Conservation (phyloP, 2,888 invertebrate species). For the Trichopoda pennipes region DNA sequence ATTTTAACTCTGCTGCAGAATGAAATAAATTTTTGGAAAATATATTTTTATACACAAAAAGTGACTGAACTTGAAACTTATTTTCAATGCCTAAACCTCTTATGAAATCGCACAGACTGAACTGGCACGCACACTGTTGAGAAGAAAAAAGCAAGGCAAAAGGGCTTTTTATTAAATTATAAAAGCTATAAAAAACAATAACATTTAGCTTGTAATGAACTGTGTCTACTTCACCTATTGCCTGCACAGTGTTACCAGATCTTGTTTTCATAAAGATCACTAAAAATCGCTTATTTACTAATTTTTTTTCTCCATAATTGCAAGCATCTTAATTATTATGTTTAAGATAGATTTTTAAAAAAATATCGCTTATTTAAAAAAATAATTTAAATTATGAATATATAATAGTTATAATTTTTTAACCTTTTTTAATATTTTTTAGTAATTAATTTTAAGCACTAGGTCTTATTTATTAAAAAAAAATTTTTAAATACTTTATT, state of each 20-base stretch:
- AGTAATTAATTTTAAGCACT: no score
- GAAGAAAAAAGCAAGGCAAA: constrained; percentile 34
- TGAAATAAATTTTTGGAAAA: constrained; percentile 20
- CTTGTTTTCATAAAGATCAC: neutral
- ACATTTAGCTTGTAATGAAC: constrained; percentile 49
- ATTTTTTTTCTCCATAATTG: no score
- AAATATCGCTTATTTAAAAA: no score
- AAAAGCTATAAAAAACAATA: neutral
- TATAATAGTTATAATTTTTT: no score
- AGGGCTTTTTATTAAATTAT: constrained; percentile 22
- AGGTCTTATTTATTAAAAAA: no score
- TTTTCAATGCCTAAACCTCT: constrained; percentile 65
- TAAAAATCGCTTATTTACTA: neutral
- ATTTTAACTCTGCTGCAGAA: constrained; percentile 18
- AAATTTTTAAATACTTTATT: no score
- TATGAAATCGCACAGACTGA: constrained; percentile 61
- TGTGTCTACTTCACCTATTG: constrained; percentile 31
- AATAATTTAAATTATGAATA: no score
- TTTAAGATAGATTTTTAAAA: no score
- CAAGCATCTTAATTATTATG: no score
- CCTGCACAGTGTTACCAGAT: constrained; percentile 11
- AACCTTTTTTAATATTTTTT: no score
- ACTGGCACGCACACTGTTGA: neutral
- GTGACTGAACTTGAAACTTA: constrained; percentile 66
- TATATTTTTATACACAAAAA: constrained; percentile 43